phyloP scores from a whole-genome alignment of 2,797 vertebrate species.

The Pitangus sulphuratus region DNA sequence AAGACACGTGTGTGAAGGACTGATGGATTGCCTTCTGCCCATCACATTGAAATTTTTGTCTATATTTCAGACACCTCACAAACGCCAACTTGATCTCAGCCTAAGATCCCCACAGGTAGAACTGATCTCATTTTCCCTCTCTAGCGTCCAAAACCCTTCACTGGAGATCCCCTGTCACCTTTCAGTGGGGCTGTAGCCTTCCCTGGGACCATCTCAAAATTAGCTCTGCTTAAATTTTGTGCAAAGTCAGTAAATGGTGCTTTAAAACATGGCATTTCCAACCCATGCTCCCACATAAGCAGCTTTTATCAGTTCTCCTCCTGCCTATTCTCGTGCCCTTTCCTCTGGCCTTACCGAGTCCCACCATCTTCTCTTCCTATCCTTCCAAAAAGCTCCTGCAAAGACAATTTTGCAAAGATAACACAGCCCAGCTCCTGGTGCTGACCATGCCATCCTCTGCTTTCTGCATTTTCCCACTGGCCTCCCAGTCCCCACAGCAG shows the following conservation, averaged over 20 bases:
- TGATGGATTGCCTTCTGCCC: neutral
- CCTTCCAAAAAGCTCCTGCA: neutral
- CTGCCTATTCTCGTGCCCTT: accelerated
- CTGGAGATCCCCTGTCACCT: neutral
- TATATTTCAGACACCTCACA: neutral
- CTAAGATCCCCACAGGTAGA: neutral
- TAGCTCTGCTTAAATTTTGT: neutral
- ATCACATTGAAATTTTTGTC: neutral
- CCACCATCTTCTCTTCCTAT: neutral
- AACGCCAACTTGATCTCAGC: neutral
- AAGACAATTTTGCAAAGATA: neutral
- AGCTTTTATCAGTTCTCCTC: neutral
- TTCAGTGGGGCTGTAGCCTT: neutral
- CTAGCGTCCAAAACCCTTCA: neutral
- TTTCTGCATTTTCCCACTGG: neutral
- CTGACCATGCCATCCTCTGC: neutral
- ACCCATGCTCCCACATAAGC: neutral
- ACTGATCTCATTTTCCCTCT: neutral
- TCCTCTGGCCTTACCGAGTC: neutral
- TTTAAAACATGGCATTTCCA: neutral
- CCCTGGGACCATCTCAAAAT: neutral
- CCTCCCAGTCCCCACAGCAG: neutral
- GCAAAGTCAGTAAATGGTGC: neutral
- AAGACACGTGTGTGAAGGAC: accelerated
- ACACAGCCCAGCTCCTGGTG: neutral